Base-by-base conservation (phyloP, 2,797 vertebrate species). In the Chloroceryle inda region DNA sequence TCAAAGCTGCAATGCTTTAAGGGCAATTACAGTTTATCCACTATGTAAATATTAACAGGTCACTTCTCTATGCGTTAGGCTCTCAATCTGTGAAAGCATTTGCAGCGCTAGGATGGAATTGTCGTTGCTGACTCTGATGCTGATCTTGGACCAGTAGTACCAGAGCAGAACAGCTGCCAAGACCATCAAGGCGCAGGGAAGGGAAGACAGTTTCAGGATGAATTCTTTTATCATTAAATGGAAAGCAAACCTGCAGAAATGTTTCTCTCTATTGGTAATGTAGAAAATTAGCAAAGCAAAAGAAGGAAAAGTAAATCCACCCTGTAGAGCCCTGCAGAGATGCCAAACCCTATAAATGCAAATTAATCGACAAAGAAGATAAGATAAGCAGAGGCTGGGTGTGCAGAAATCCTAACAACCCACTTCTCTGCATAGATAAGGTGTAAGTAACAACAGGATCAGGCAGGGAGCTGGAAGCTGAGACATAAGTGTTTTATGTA, bases 41-140 rank as follows among this genome's bases (percentile, higher is more conserved):
- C 88, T 92, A 47, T 59, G 88, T 93, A 97, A 97, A 97, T 96
- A 97, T 90, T 94, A 96, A 92, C 85, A 92, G 72, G 73, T 67
- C 0, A n/a, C 89, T 95, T 56, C 69, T 81, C 81, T 71, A 68
- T 44, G 50, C 62, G 66, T 77, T 77, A 72, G 44, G 58, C 26
- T 97, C 74, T 91, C 74, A 91, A 89, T 89, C 72, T 40, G 63
- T 82, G 78, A 95, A 94, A 95, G 67, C 2, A 1, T 88, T 96
- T 66, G 19, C 20, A 23, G 42, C 90, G 55, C 81, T 91, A 62
- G 85, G 89, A 97, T 96, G 79, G 87, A 94, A 85, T 42, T 81
- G 71, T 71, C 22, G 4, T 86, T 86, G 49, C 84, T 40, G 81
- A 88, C 45, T 67, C 72, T 73, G 76, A 66, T 94, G 71, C 89